A percentile compares a stretch with the other conserved stretches of the same genome.
Evolutionary conservation across 2,888 invertebrate species (phyloP).

Genomic region (Endomychus coccineus): DNA sequence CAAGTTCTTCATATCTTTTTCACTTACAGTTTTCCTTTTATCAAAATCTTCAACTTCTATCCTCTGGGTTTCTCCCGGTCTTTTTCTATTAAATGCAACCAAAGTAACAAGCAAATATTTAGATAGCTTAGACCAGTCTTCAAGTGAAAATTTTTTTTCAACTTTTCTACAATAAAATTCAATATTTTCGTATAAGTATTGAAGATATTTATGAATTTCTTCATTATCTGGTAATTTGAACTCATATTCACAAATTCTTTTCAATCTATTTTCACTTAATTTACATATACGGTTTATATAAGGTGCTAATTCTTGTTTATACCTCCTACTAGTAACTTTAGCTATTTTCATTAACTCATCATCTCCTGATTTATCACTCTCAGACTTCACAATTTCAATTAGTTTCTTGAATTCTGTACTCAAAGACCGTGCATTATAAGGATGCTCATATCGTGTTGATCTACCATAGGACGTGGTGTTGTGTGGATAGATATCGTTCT

Average conservation of each 20-base stretch:
- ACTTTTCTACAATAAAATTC: too few relatives aligned
- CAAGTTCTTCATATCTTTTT: not conserved
- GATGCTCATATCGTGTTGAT: not conserved
- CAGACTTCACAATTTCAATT: not conserved
- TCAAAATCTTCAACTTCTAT: slow-evolving; percentile 4
- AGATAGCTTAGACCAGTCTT: not conserved
- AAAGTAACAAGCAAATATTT: not conserved
- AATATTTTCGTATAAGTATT: too few relatives aligned
- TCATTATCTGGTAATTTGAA: too few relatives aligned
- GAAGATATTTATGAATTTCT: too few relatives aligned
- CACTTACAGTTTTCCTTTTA: not conserved
- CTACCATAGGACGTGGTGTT: too few relatives aligned
- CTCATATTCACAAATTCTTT: not conserved
- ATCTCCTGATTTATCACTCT: not conserved
- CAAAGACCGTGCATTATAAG: not conserved
- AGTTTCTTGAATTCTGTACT: not conserved
- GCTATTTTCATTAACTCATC: not conserved
- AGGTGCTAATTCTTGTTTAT: not conserved
- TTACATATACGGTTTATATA: slow-evolving; percentile 1
- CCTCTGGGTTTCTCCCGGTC: slow-evolving; percentile 2
- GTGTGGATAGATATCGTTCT: too few relatives aligned
- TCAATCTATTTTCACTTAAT: not conserved
- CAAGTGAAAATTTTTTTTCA: too few relatives aligned
- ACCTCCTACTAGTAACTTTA: not conserved
- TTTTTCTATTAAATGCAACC: slow-evolving; percentile 1